Conservation (phyloP, 30 jellyfish, hydroid and myxozoan species). For the Hydractinia symbiolongicarpus region DNA sequence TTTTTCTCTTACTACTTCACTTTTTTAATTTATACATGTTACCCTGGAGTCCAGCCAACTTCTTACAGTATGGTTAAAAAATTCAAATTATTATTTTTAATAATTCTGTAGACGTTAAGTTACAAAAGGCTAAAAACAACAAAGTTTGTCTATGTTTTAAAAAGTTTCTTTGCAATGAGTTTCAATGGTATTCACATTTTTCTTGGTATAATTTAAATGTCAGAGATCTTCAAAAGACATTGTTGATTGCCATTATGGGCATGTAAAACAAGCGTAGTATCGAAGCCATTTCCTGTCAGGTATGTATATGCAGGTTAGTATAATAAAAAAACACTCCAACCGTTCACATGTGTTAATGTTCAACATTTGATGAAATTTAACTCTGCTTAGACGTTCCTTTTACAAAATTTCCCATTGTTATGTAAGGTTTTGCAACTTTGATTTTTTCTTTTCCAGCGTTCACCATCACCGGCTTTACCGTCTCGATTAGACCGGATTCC, state of each 20-base stretch:
- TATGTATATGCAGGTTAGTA: conserved; percentile 24
- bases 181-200: conserved; percentile 41
- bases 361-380: neutral
- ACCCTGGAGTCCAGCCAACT: too few relatives aligned
- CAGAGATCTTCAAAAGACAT: conserved; percentile 24
- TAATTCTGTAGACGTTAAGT: too few relatives aligned
- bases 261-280: neutral
- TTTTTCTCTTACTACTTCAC: too few relatives aligned
- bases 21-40: too few relatives aligned
- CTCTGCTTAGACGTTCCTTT: neutral
- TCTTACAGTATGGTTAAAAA: too few relatives aligned
- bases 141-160: neutral
- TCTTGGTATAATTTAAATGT: conserved; percentile 48
- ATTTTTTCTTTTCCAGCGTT: neutral
- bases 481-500: conserved; percentile 24
- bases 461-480: conserved; percentile 12
- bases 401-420: neutral
- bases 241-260: conserved; percentile 18
- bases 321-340: neutral
- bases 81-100: too few relatives aligned
- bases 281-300: conserved; percentile 15
- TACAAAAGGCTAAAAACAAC: too few relatives aligned
- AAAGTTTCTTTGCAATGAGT: neutral
- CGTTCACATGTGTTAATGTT: neutral
- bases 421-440: neutral